Evolutionary conservation across 2,113 vertebrate genomes (phyloP).

Genomic region (Malurus cyaneus): DNA sequence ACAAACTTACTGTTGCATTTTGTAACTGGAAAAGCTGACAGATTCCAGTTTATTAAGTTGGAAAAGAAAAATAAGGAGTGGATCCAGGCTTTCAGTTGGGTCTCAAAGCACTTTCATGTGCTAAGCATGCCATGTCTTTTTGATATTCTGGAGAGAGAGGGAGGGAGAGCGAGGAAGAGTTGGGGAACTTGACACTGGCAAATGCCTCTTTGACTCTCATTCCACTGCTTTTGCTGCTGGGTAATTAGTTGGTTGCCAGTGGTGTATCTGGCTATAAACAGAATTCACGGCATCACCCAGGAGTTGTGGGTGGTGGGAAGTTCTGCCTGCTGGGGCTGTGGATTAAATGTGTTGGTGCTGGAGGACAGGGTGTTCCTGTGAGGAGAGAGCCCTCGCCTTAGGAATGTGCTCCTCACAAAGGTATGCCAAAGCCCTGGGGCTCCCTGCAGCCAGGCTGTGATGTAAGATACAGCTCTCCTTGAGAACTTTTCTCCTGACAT

Average conservation of each 20-base stretch:
- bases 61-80: neutral
- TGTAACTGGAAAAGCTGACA: neutral
- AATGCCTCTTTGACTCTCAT: neutral
- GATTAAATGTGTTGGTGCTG: constrained; percentile 13
- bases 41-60: neutral
- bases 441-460: constrained; percentile 15
- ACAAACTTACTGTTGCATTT: neutral
- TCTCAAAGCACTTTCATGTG: neutral
- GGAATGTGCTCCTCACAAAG: constrained; percentile 40
- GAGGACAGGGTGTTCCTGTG: constrained; percentile 33
- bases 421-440: constrained; percentile 40
- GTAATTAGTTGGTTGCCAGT: neutral
- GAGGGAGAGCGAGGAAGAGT: neutral
- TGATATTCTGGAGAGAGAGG: neutral
- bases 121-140: neutral
- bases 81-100: neutral
- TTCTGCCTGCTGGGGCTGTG: neutral
- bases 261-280: neutral
- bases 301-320: constrained; percentile 31
- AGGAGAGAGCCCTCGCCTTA: neutral
- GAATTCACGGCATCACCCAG: neutral
- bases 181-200: neutral
- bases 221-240: neutral
- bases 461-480: constrained; percentile 15
- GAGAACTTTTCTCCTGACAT: constrained; percentile 39